Conservation (phyloP, 64 coral and sea anemone species). For the Anthopleura sola region DNA sequence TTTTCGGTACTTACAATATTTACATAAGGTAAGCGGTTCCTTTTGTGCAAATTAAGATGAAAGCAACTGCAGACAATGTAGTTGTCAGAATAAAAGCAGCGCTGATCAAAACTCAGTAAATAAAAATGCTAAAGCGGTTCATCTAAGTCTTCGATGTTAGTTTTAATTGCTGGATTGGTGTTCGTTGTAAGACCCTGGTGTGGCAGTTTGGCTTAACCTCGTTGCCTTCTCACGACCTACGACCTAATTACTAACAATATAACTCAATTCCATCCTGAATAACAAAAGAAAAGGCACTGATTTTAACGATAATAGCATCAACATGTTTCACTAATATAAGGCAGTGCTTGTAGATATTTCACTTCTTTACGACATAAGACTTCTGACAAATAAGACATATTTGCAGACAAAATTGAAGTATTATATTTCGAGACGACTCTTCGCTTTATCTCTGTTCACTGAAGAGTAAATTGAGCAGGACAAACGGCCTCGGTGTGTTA, state of each 20-base stretch:
- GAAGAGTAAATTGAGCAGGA: neutral
- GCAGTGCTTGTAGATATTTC: neutral
- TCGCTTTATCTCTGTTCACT: neutral
- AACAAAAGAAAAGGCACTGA: neutral
- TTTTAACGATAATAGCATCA: neutral
- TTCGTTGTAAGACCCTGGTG: neutral
- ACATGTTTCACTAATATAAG: neutral
- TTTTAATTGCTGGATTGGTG: neutral
- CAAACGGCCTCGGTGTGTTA: neutral
- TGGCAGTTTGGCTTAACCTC: constrained; percentile 2
- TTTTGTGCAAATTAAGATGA: neutral
- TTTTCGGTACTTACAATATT: constrained; percentile 4
- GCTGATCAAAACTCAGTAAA: neutral
- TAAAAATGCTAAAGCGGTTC: neutral
- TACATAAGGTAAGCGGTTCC: neutral
- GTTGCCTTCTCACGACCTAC: neutral
- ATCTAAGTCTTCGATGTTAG: neutral
- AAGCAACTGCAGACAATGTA: neutral
- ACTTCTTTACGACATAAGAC: neutral
- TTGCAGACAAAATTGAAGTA: neutral
- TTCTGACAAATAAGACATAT: neutral
- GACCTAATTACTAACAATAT: neutral
- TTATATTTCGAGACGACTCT: neutral
- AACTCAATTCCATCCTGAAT: neutral
- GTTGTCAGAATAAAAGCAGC: constrained; percentile 2